Conservation (phyloP, 2,113 vertebrate genomes). For the Engraulis encrasicolus region DNA sequence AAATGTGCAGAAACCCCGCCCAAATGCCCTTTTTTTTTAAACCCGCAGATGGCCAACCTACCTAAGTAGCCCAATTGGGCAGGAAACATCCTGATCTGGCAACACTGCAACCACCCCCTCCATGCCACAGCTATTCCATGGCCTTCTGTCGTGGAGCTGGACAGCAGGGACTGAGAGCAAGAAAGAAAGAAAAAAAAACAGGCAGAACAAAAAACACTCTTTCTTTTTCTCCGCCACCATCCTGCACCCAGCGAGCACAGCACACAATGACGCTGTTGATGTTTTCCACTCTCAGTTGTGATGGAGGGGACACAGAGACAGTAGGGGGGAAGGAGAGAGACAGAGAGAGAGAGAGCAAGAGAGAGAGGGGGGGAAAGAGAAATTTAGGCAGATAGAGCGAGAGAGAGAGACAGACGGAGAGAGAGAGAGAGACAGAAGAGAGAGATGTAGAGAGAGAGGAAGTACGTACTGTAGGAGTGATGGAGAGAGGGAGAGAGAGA, state of each 20-base stretch:
- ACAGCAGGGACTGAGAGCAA: neutral
- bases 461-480: slow-evolving; percentile 23
- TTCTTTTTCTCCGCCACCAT: neutral
- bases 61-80: too few species aligned
- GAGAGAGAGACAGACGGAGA: too few species aligned
- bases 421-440: slow-evolving; percentile 24
- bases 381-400: too few species aligned
- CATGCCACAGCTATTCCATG: slow-evolving; percentile 8
- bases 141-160: neutral
- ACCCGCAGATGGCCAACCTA: too few species aligned
- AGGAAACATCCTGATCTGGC: too few species aligned
- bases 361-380: slow-evolving; percentile 19
- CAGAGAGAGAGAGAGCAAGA: slow-evolving; percentile 20
- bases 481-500: too few species aligned
- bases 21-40: too few species aligned
- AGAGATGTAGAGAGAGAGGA: neutral
- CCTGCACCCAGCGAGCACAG: slow-evolving; percentile 19
- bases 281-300: slow-evolving; percentile 21
- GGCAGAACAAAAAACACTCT: slow-evolving; percentile 24
- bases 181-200: neutral
- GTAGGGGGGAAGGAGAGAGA: slow-evolving; percentile 14
- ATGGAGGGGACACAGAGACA: slow-evolving; percentile 6
- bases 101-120: neutral
- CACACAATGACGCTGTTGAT: slow-evolving; percentile 50
- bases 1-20: too few species aligned